Percentiles rank a stretch among this genome's conserved stretches.
Conservation (phyloP, 2,113 vertebrate genomes). For the Typhlomys cinereus region DNA sequence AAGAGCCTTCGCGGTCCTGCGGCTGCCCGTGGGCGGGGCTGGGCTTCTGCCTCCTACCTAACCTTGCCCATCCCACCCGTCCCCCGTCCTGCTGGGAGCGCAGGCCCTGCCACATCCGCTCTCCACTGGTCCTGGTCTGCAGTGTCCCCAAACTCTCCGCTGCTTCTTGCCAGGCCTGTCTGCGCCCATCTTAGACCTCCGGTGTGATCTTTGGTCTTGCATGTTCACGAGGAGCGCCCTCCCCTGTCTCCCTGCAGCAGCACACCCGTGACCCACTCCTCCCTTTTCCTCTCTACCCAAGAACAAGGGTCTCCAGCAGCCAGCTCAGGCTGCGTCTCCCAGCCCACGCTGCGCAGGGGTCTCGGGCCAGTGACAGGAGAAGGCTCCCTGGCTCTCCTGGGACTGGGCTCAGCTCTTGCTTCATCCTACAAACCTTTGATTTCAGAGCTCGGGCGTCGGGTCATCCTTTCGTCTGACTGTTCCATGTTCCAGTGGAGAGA, state of each 20-base stretch:
- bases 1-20: neutral
- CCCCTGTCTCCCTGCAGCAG: too few relatives aligned
- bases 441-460: neutral
- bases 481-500: neutral
- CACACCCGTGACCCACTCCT: too few relatives aligned
- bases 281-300: neutral
- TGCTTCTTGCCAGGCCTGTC: neutral
- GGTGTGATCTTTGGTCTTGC: neutral
- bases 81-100: too few relatives aligned
- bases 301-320: neutral
- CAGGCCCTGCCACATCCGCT: too few relatives aligned
- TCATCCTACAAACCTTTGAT: neutral
- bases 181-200: neutral
- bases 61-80: too few relatives aligned
- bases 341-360: neutral
- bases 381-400: too few relatives aligned
- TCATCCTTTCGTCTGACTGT: neutral
- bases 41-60: neutral
- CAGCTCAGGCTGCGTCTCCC: neutral
- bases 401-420: neutral
- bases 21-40: neutral
- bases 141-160: neutral
- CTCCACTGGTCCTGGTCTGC: too few relatives aligned
- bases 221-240: neutral
- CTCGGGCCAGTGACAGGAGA: neutral